Evolutionary conservation across 2,888 invertebrate genomes (phyloP), one percentile per base, ranked within the genome.

Genomic region (Trichopoda pennipes): DNA sequence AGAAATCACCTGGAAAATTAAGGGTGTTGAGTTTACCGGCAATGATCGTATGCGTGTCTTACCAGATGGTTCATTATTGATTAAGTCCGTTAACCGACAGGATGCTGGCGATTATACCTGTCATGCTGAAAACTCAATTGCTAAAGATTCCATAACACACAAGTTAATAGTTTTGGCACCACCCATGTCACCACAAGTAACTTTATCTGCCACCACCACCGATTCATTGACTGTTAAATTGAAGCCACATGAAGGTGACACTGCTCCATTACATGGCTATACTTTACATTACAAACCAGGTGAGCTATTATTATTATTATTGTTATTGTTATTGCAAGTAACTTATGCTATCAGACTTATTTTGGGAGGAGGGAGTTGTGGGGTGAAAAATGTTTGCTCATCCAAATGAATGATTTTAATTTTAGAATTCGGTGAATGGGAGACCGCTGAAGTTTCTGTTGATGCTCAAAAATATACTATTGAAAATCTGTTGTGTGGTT

Each of bases 51-150:
- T 97, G 84, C 93, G 96, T 19, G 94, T 97, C 86, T 92, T 97
- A 86, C 96, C 96, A 17, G 98, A 98, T 91, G 98, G 98, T 28
- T 96, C 97, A 0, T 92, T 98, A n/a, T 94, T 96, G 87, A 96
- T 98, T 81, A 96, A 96, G 80, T 96, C 96, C 85, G 96, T 98
- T 0, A 95, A 96, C 61, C 94, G 97, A 38, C 95, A 95, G 83
- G 98, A 98, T 92, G 97, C 97, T 72, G 98, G 97, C 72, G 98
- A 98, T 91, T 98, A 98, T 90, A 95, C 97, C 0, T 98, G 98
- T 91, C 95, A 95, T 86, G 98, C 97, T 19, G 96, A 97, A 90
- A 98, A 98, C 91, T 95, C 95, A 28, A 97, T 97, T 90, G 98
- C 98, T 64, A 96, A 96, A 86, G 98, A 98, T 88, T 96, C 96